Base-by-base conservation (phyloP, 2,113 vertebrate species). In the Atractosteus spatula region DNA sequence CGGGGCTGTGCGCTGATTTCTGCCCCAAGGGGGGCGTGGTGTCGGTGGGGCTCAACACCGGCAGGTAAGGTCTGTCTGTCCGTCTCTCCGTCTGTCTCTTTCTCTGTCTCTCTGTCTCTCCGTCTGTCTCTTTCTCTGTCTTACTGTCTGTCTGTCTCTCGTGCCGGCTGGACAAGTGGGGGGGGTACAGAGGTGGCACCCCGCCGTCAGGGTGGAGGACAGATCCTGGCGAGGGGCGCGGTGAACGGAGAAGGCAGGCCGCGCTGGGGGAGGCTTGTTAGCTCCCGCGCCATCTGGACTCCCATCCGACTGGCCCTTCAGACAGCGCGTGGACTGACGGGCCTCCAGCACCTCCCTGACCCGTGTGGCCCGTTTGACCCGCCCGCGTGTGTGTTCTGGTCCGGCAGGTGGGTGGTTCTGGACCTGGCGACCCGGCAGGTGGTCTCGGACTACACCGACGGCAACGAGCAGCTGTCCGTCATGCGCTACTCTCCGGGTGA, bases 401-500 rank as follows among this genome's bases (percentile, higher is more conserved):
- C 29, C 6, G 41, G 66, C 82, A 96, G 95, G 79, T 96, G 94
- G 95, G 69, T 94, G 80, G 94, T 94, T 43, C 82, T 96, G n/a
- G 94, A 96, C 79, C 85, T 95, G 13, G 83, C 89, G 71, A 94
- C 91, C 55, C 84, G 62, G 59, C 92, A 93, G 77, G 82, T 94
- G 3, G 82, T 96, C 63, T 93, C 84, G 0, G 90, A 94, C 13
- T 79, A 86, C 71, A 91, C 78, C 0, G 95, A 96, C 6, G 95
- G 95, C 3, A 96, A 96, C 4, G 95, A 96, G 74, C 95, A 96
- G 84, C 92, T 94, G 64, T 96, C 95, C 0, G 94, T 96, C 73
- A 94, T 96, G 83, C 90, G 95, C 83, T 96, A 96, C 69, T 96
- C 95, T n/a, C 94, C 95, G 89, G 94, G 95, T 95, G 80, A 86